phyloP scores from a whole-genome alignment of 2,888 invertebrate genomes.

The Sisyra nigra region DNA sequence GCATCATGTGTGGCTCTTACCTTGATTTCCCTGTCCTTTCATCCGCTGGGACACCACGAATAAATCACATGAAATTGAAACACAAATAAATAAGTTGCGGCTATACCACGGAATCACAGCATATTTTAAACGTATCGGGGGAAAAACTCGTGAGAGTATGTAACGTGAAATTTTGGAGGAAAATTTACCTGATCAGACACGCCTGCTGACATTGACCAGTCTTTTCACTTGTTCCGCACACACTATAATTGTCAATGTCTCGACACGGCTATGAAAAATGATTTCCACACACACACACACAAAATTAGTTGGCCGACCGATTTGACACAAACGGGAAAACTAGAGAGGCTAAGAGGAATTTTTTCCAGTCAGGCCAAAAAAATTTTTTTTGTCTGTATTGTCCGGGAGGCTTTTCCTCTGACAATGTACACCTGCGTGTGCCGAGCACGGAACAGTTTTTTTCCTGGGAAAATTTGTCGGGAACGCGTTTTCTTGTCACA shows the following conservation, averaged over 20 bases:
- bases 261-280: background rate
- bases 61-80: conserved; percentile 39
- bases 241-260: conserved; percentile 6
- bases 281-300: no score
- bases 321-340: no score
- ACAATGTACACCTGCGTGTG: no score
- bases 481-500: background rate
- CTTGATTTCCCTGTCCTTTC: conserved; percentile 78
- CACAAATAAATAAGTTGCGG: conserved; percentile 18
- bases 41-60: conserved; percentile 44
- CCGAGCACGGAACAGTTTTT: no score
- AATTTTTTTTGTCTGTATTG: no score
- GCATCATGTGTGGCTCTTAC: conserved; percentile 29
- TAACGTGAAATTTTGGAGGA: background rate
- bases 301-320: background rate
- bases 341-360: no score
- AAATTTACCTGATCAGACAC: conserved; percentile 71
- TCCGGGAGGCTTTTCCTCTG: no score
- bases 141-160: conserved; percentile 15
- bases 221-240: conserved; percentile 35
- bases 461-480: no score
- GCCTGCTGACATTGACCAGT: conserved; percentile 80
- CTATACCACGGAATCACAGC: conserved; percentile 9
- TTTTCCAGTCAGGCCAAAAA: no score
- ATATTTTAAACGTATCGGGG: conserved; percentile 16